These are phyloP conservation scores for Suncus etruscus DNA, from an alignment of 2,113 vertebrate genomes.

Conservation along the genomic window DNA sequence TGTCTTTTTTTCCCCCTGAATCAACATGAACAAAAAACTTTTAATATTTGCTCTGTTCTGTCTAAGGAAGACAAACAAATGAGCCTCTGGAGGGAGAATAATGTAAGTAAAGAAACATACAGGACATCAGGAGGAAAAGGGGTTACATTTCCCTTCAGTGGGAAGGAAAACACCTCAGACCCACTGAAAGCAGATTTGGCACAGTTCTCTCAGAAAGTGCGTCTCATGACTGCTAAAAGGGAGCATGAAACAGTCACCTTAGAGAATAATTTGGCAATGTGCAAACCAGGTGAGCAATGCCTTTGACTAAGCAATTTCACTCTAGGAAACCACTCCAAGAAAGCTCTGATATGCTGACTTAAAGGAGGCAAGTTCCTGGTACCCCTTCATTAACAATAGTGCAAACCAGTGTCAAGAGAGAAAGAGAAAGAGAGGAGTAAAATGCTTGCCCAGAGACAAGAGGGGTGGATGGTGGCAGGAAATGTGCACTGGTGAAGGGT, in stretches of 20 bases:
- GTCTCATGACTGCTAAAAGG: neutral
- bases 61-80: neutral
- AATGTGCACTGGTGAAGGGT: too few species aligned
- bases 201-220: neutral
- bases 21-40: neutral
- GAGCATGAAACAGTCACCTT: neutral
- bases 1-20: neutral
- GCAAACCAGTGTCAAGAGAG: too few species aligned
- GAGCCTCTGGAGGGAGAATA: neutral
- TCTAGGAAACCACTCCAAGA: neutral
- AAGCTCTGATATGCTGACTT: neutral
- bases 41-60: slow-evolving; percentile 2
- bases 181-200: neutral
- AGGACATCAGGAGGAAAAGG: neutral
- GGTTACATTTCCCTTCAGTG: neutral
- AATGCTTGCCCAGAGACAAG: too few species aligned
- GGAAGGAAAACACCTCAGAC: neutral
- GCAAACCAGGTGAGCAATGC: neutral
- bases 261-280: neutral
- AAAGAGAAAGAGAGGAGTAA: too few species aligned
- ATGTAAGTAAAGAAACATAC: neutral
- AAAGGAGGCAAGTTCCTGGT: neutral
- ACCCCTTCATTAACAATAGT: too few species aligned
- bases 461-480: too few species aligned
- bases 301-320: neutral